Base-by-base conservation (phyloP, 2,797 vertebrate species). In the Parambassis ranga region DNA sequence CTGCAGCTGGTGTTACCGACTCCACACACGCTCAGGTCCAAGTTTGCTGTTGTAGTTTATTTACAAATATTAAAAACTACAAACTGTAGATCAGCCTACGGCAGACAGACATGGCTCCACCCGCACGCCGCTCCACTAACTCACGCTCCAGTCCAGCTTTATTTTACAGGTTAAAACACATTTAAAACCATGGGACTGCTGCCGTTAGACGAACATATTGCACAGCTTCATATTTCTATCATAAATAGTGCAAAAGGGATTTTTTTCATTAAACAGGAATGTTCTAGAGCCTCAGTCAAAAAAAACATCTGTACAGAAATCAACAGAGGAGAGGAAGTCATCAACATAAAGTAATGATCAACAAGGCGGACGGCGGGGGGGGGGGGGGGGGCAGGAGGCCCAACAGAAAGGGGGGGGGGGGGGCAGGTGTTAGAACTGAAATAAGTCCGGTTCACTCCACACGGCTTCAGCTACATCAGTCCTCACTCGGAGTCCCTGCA, bases 151-250 rank as follows among this genome's bases (percentile, higher is more conserved):
- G 90, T 93, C 95, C 83, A 79, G 91, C 91, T 96, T 95, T 96
- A 97, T 96, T 96, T 97, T 95, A 98, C 96, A 98, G 95, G 94
- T 96, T 96, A 98, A 98, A 96, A 97, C 94, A 96, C 96, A 98
- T 93, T 95, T 97, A 94, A 94, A 95, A 95, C 94, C 78, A 91
- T 93, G 55, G 76, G 91, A 93, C 92, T 92, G 93, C 93, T 93
- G 95, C 87, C 91, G 91, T 92, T 93, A 86, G 81, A 85, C 87
- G 86, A 91, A 94, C 87, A 92, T 98, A 99, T 97, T 98, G 96
- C 96, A 99, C 96, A 95, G 92, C 92, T 94, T 92, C 91, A 91
- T 91, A 91, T 84, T 92, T 92, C 16, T 6, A 82, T 93, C 90
- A 94, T 96, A 96, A 98, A 97, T 98, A 98, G 96, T 98, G 96